A percentile compares a stretch with the other conserved stretches of the same genome.
Conservation (phyloP, 1,140 invertebrate genomes). For the Zaprionus capensis region DNA sequence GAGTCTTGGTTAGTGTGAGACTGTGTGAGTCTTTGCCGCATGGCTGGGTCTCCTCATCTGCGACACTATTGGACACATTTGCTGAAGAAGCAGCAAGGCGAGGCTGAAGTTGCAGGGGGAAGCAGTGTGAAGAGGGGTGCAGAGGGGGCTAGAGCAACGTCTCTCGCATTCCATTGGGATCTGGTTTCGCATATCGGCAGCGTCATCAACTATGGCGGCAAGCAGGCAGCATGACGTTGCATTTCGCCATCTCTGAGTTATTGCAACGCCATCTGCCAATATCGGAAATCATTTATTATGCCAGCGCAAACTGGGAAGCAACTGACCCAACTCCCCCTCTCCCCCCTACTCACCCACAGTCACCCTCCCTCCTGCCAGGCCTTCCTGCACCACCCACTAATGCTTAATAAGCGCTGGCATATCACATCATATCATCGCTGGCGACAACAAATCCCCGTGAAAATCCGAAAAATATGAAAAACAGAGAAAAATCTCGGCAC, state of each 20-base stretch:
- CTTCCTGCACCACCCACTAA: background rate
- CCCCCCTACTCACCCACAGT: background rate
- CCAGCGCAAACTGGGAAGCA: background rate
- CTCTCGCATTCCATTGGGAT: conserved; percentile 7
- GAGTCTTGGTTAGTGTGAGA: too few species aligned
- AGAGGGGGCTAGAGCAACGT: background rate
- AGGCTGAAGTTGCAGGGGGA: background rate
- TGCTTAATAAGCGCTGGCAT: background rate
- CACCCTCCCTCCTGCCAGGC: background rate
- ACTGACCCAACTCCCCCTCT: background rate
- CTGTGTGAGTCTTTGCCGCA: conserved; percentile 10
- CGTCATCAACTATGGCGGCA: conserved; percentile 23
- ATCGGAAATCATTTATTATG: conserved; percentile 33
- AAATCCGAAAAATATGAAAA: background rate
- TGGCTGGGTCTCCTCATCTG: background rate
- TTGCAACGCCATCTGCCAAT: conserved; percentile 29
- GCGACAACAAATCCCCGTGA: conserved; percentile 7
- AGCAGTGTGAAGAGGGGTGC: background rate
- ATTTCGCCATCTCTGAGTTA: conserved; percentile 22
- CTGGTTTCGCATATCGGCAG: conserved; percentile 28
- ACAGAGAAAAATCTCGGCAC: conserved; percentile 11
- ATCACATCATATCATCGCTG: background rate
- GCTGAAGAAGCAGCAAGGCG: background rate
- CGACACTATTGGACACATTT: conserved; percentile 23
- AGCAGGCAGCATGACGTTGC: conserved; percentile 25